Base-by-base conservation (phyloP, 2,797 vertebrate genomes). In the Acanthurus leucopareius region DNA sequence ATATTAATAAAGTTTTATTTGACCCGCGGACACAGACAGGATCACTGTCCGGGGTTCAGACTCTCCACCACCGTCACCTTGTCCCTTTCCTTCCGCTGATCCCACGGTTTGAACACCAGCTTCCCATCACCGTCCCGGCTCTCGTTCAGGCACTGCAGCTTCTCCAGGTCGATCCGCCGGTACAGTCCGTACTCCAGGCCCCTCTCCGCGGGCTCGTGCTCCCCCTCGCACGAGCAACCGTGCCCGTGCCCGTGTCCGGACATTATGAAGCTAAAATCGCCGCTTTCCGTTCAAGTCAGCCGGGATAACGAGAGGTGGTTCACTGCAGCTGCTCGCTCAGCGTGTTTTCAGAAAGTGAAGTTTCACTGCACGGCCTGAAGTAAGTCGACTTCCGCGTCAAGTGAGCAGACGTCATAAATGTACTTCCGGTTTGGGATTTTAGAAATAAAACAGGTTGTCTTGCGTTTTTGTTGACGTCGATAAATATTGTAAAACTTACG, bases 81-180 rank as follows among this genome's bases (percentile, higher is more conserved):
- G 20, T 94, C 90, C 61, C 97, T 93, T 67, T 98, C 96, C 2
- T 82, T 89, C 17, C 98, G 96, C 83, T 96, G 94, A 44, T 99
- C 97, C 98, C 98, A 99, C 3, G 98, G 96, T 70, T 98, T 97
- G 93, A 99, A 99, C 73, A 99, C 98, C 49, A 95, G 94, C 28
- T 94, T 97, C 0, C 98, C 98, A 79, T 97, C 97, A 19, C 98
- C 97, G 64, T 99, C 98, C 1, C 95, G 88, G 86, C 96, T 97
- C 95, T 99, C 98, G 89, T 99, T 99, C 57, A 99, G 95, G 77
- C 98, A 99, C 94, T 99, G 96, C 84, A 99, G 85, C 84, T 97
- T 98, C 79, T 97, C 95, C 85, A 94, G 85, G 92, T 99, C 97
- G 88, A 99, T 97, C 59, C 96, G 96, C 77, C 88, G 91, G 87